phyloP scores from a whole-genome alignment of 2,797 vertebrate species.

The Acanthurus leucopareius region DNA sequence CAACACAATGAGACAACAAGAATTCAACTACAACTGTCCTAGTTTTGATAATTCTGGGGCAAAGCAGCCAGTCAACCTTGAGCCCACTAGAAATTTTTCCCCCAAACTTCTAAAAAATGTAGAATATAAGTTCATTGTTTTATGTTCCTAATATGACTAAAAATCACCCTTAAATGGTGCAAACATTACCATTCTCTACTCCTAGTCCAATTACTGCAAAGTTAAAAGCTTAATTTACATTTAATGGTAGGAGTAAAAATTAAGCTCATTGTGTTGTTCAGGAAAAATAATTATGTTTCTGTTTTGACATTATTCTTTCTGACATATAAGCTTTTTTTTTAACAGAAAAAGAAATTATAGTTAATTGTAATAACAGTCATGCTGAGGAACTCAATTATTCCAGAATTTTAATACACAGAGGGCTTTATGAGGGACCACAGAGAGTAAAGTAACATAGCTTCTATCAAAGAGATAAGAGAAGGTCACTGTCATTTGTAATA shows the following conservation, averaged over 20 bases:
- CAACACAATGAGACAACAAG: neutral
- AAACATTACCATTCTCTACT: neutral
- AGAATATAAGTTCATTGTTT: neutral
- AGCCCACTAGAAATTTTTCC: neutral
- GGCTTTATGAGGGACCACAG: neutral
- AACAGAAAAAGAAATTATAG: neutral
- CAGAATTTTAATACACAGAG: neutral
- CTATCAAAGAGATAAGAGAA: neutral
- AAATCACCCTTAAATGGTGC: neutral
- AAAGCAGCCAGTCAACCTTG: neutral
- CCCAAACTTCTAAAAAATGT: neutral
- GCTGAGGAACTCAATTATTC: neutral
- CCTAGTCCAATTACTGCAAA: neutral
- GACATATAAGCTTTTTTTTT: neutral
- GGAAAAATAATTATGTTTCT: neutral
- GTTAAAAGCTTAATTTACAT: constrained; percentile 8
- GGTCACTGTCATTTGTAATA: neutral
- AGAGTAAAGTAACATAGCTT: neutral
- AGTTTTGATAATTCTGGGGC: neutral
- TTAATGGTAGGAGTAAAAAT: neutral
- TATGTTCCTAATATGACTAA: neutral
- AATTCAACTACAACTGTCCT: neutral
- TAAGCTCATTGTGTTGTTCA: neutral
- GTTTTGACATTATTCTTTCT: neutral
- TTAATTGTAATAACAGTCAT: neutral